Base-by-base conservation (phyloP, 92 coral and sea anemone species). In the Paramuricea clavata region DNA sequence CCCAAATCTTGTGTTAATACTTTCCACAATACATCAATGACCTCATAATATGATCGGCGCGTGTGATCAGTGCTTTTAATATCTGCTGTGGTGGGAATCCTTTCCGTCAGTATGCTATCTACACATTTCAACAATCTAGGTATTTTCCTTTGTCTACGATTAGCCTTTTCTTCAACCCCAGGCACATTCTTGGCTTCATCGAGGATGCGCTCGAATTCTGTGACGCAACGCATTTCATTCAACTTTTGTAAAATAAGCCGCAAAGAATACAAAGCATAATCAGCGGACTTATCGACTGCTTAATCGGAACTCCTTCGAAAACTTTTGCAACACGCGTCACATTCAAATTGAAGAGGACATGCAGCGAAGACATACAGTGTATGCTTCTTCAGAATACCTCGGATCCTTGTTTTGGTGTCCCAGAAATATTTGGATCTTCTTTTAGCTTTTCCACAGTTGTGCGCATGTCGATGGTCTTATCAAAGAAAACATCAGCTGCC, bases 31-130 rank as follows among this genome's bases (percentile, higher is more conserved):
- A 13, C 83, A 57, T 78, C 83, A 9, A 54, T 78, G 3, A 26
- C 83, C 30, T 54, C 83, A 22, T 54, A 78, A 50, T 78, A 78
- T 1, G 49, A 54, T 57, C 70, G 42, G 25, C 69, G 83, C 83
- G 54, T 52, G 6, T 78, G 15, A 12, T 30, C 69, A 0, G 30
- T 32, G 54, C 57, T 15, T 36, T 22, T 28, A 21, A 30, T 43
- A 41, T 72, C 23, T 17, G 35, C 70, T 30, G 70, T 64, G 25
- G 72, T 0, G 36, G 0, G 41, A 31, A 65, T 39, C 41, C 36
- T 26, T 65, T 65, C n/a, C 1, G 72, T 65, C 39, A 27, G 3
- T 0, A 65, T 28, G 9, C 19, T 16, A 0, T 65, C 72, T 27
- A 5, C 72, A 65, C 72, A 6, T 39, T 12, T 70, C 69, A 65